Evolutionary conservation across 2,888 invertebrate genomes (phyloP).

Genomic region (Temnothorax ravouxi): DNA sequence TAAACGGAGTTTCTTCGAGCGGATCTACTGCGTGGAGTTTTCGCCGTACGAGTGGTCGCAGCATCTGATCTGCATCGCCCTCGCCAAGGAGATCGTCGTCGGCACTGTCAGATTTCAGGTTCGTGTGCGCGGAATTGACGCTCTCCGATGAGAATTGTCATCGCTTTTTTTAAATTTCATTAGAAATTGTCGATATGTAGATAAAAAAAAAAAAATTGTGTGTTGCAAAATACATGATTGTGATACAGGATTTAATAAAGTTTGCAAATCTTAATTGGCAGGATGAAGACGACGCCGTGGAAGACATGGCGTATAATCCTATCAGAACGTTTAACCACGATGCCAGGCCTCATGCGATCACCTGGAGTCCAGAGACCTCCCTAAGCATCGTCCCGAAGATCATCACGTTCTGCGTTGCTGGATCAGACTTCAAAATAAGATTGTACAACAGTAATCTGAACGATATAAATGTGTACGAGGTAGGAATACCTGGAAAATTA

Average conservation of each 20-base stretch:
- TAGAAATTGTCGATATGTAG: background rate
- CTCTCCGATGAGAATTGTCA: background rate
- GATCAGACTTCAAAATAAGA: constrained; percentile 88
- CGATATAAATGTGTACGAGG: constrained; percentile 87
- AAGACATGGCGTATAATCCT: constrained; percentile 87
- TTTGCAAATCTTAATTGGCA: constrained; percentile 76
- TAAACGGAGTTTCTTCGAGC: constrained; percentile 87
- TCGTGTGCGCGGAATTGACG: background rate
- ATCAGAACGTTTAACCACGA: constrained; percentile 88
- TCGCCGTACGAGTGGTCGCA: constrained; percentile 90
- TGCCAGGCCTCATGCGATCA: constrained; percentile 87
- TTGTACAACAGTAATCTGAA: constrained; percentile 88
- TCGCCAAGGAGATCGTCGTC: constrained; percentile 88
- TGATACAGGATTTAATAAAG: background rate
- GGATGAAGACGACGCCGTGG: constrained; percentile 87
- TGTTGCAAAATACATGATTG: background rate
- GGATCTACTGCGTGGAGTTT: constrained; percentile 88
- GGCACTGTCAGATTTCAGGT: constrained; percentile 88
- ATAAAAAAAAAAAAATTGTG: background rate
- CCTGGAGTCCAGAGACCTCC: constrained; percentile 89
- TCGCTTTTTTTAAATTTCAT: background rate
- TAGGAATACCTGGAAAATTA: constrained; percentile 64
- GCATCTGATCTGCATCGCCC: constrained; percentile 89
- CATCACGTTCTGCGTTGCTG: constrained; percentile 88
- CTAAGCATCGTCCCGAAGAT: constrained; percentile 88